Evolutionary conservation across 2,888 invertebrate genomes (phyloP).

Genomic region (Scelioninae gen. 2): DNA sequence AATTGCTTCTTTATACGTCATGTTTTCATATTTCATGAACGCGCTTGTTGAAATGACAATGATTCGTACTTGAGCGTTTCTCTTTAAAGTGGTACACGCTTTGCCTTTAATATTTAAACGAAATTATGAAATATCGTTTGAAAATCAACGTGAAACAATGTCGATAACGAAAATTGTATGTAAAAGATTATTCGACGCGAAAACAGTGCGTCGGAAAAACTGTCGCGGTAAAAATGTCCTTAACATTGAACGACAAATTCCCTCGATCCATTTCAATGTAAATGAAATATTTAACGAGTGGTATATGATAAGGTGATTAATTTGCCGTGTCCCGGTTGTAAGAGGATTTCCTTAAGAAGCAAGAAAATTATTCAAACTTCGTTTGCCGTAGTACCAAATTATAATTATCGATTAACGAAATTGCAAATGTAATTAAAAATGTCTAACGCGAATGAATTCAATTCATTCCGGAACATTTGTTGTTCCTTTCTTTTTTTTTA

Average conservation of each 20-base stretch:
- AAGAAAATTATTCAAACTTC: slow-evolving; percentile 39
- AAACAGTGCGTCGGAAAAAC: no score
- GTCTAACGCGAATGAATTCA: no score
- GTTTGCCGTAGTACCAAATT: slow-evolving; percentile 36
- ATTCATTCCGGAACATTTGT: no score
- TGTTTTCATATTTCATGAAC: slow-evolving; percentile 37
- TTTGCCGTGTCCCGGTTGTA: slow-evolving; percentile 33
- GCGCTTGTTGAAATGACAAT: slow-evolving; percentile 22
- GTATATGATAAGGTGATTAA: slow-evolving; percentile 43
- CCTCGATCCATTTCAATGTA: not conserved
- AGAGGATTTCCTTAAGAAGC: slow-evolving; percentile 52
- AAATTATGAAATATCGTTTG: slow-evolving; percentile 4
- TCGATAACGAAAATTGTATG: no score
- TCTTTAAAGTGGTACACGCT: slow-evolving; percentile 3
- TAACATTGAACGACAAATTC: not conserved
- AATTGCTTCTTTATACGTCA: slow-evolving; percentile 34
- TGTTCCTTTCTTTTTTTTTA: no score
- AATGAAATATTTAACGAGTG: slow-evolving; percentile 30
- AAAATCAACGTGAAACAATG: no score
- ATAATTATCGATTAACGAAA: slow-evolving; percentile 36
- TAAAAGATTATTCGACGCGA: no score
- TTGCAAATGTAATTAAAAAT: slow-evolving; percentile 4
- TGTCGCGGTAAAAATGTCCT: not conserved
- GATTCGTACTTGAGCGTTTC: slow-evolving; percentile 18
- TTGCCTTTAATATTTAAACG: slow-evolving; percentile 1